Percentiles rank a stretch among this genome's conserved stretches.
phyloP scores from a whole-genome alignment of 2,797 vertebrate species.

The Neosalanx taihuensis region DNA sequence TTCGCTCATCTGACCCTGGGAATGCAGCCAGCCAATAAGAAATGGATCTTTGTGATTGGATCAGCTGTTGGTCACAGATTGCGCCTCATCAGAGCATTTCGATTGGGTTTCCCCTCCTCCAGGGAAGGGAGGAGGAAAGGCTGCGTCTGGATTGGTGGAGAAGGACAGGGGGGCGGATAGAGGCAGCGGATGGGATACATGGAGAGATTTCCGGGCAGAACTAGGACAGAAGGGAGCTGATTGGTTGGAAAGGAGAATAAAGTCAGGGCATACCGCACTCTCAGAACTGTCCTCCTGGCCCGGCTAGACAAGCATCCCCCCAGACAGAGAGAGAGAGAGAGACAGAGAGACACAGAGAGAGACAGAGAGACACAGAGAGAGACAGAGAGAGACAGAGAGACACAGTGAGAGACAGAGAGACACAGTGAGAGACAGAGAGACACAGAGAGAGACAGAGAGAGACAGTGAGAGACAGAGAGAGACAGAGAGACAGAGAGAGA shows the following conservation, averaged over 20 bases:
- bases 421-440: slow-evolving; percentile 64
- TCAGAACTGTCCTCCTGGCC: slow-evolving; percentile 82
- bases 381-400: slow-evolving; percentile 60
- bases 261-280: slow-evolving; percentile 84
- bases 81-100: slow-evolving; percentile 34
- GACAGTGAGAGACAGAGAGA: slow-evolving; percentile 62
- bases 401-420: slow-evolving; percentile 62
- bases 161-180: slow-evolving; percentile 16
- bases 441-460: slow-evolving; percentile 60
- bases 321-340: slow-evolving; percentile 45
- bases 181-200: slow-evolving; percentile 10
- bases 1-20: background rate
- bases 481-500: slow-evolving; percentile 62
- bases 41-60: slow-evolving; percentile 2
- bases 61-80: slow-evolving; percentile 59
- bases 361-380: slow-evolving; percentile 63
- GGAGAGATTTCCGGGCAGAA: slow-evolving; percentile 38
- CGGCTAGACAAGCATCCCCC: slow-evolving; percentile 77
- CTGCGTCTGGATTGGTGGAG: slow-evolving; percentile 36
- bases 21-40: background rate
- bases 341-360: slow-evolving; percentile 60
- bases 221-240: slow-evolving; percentile 45
- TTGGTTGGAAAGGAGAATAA: slow-evolving; percentile 56
- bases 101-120: slow-evolving; percentile 34
- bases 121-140: background rate